phyloP scores from a whole-genome alignment of 1,140 invertebrate genomes.

The Probaryconus sp. region DNA sequence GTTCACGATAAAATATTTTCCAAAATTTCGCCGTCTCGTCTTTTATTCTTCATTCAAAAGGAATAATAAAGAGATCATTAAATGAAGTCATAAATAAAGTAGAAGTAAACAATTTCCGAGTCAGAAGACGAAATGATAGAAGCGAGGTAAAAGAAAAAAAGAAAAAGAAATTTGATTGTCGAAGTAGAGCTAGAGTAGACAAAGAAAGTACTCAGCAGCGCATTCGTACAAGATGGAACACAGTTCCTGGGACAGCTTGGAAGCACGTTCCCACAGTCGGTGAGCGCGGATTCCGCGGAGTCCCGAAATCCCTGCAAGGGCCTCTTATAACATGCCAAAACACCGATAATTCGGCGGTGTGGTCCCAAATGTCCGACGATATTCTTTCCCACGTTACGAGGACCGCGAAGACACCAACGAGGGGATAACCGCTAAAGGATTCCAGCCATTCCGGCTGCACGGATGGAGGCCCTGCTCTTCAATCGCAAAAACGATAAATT shows the following conservation, averaged over 20 bases:
- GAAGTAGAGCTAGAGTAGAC: conserved; percentile 23
- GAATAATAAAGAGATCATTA: too few species aligned
- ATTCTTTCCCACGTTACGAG: conserved; percentile 74
- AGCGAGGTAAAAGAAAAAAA: conserved; percentile 21
- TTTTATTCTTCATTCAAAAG: too few species aligned
- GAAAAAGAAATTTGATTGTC: conserved; percentile 38
- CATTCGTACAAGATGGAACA: conserved; percentile 68
- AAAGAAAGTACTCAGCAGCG: conserved; percentile 50
- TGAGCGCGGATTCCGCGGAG: conserved; percentile 71
- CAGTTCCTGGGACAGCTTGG: conserved; percentile 63
- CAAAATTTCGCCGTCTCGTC: conserved; percentile 20
- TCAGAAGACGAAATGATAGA: conserved; percentile 4
- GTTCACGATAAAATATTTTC: too few species aligned
- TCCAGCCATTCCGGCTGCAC: conserved; percentile 71
- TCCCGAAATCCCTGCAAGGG: conserved; percentile 43
- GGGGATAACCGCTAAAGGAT: conserved; percentile 70
- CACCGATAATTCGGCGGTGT: conserved; percentile 78
- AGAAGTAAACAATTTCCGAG: neutral
- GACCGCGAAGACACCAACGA: conserved; percentile 61
- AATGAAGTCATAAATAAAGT: conserved; percentile 33
- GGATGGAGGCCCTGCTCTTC: conserved; percentile 57
- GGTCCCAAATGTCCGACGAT: conserved; percentile 72
- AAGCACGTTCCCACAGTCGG: conserved; percentile 74
- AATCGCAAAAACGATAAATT: conserved; percentile 77
- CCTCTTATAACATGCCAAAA: conserved; percentile 77